These are phyloP conservation scores for Zaprionus africanus DNA, from an alignment of 1,140 invertebrate genomes.

Conservation along the genomic window DNA sequence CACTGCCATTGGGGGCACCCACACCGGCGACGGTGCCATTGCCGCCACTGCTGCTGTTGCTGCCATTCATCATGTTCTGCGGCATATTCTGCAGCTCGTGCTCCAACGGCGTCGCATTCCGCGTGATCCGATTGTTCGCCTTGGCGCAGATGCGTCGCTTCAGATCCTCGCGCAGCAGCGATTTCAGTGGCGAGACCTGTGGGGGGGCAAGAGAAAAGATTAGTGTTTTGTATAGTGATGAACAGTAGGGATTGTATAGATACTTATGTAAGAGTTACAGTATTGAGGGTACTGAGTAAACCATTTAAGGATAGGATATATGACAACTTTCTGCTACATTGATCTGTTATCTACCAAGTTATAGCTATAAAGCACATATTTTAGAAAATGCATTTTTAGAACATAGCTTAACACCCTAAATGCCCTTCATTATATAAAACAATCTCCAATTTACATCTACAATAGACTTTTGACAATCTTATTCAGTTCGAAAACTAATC, in stretches of 20 bases:
- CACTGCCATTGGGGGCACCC: constrained; percentile 30
- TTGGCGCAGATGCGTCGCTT: constrained; percentile 90
- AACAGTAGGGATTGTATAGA: neutral
- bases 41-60: constrained; percentile 10
- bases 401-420: too few relatives aligned
- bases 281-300: too few relatives aligned
- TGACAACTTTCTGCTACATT: too few relatives aligned
- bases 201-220: constrained; percentile 6
- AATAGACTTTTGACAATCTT: too few relatives aligned
- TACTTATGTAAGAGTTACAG: neutral
- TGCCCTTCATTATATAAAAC: too few relatives aligned
- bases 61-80: constrained; percentile 60
- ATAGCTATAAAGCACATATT: too few relatives aligned
- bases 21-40: constrained; percentile 6
- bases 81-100: constrained; percentile 68
- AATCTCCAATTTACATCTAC: too few relatives aligned
- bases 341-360: too few relatives aligned
- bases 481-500: too few relatives aligned
- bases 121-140: constrained; percentile 85
- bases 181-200: constrained; percentile 93
- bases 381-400: accelerated
- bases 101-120: constrained; percentile 74
- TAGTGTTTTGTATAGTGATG: neutral
- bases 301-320: too few relatives aligned
- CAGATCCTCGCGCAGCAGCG: constrained; percentile 91